Evolutionary conservation across 2,888 invertebrate species (phyloP), one percentile per base, ranked within the genome.

Genomic region (Agelastica alni): DNA sequence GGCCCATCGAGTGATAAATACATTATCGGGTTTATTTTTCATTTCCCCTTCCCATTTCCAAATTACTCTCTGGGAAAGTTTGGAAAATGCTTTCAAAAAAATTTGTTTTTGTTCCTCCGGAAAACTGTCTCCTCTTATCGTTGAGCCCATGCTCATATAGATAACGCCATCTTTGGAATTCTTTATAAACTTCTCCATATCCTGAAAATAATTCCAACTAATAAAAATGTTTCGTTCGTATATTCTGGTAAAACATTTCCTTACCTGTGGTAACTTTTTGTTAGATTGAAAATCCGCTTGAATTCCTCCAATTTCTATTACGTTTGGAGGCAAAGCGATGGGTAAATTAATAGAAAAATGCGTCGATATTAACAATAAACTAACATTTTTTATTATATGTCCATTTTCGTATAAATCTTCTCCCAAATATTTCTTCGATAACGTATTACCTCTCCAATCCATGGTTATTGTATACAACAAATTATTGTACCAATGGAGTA

Each of bases 11-110:
- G 78, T 78, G 4, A 82, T 73, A 70, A 82, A 81, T 6, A 90
- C 77, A 71, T 89, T 89, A 51, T 81, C 76, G 16, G 85, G 83
- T 60, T 86, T 80, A 18, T 78, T 76, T 0, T 78, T 74, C 61
- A 84, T 69, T 18, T 85, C 82, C 42, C 81, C 80, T 69, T 90
- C 89, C 86, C 87, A 89, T 79, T 89, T 90, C 90, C 89, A 91
- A 37, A 92, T 78, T 22, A 92, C 83, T 56, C 85, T 82, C 60
- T 88, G 83, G 1, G 87, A 84, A 12, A 91, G 75, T 56, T 81
- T 78, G 0, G 79, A 73, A 46, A 92, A 81, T 1, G 83, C 85
- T 3, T 78, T 79, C 5, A 88, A 53, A 42, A 93, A 81, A 9
- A 77, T 80, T 16, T 79, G 68, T 12, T 85, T 70, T 65, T 84